These are phyloP conservation scores for Sphyrna mokarran DNA, from an alignment of 2,113 vertebrate genomes.

Conservation along the genomic window DNA sequence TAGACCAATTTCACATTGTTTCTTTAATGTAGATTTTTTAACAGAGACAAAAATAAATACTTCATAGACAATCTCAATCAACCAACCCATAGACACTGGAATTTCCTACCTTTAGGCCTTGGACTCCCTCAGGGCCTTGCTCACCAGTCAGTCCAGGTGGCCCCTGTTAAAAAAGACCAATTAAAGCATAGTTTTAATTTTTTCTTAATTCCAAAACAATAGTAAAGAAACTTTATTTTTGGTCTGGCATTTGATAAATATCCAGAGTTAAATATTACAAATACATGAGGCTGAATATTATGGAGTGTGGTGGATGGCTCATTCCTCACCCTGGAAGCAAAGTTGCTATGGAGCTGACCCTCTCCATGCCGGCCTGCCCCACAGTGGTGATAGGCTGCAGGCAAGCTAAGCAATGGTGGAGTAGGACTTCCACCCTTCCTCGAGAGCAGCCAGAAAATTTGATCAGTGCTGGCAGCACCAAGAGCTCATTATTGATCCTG, in stretches of 20 bases:
- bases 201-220: background rate
- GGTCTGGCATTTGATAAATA: background rate
- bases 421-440: too few relatives aligned
- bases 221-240: background rate
- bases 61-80: conserved; percentile 40
- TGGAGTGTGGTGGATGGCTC: too few relatives aligned
- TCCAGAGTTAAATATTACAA: background rate
- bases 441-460: too few relatives aligned
- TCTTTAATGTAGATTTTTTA: background rate
- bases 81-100: background rate
- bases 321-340: too few relatives aligned
- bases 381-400: too few relatives aligned
- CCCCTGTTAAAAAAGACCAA: conserved; percentile 29
- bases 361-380: too few relatives aligned
- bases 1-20: background rate
- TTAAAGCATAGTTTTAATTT: background rate
- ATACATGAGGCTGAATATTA: background rate
- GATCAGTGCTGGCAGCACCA: too few relatives aligned
- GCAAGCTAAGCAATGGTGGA: too few relatives aligned
- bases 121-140: conserved; percentile 62
- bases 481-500: too few relatives aligned
- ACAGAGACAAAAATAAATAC: conserved; percentile 42
- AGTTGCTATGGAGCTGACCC: too few relatives aligned
- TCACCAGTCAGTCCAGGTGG: conserved; percentile 62
- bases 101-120: conserved; percentile 70